A percentile compares a stretch with the other conserved stretches of the same genome.
Conservation (phyloP, 30 jellyfish, hydroid and myxozoan genomes). For the Pseudorhiza aurosa region DNA sequence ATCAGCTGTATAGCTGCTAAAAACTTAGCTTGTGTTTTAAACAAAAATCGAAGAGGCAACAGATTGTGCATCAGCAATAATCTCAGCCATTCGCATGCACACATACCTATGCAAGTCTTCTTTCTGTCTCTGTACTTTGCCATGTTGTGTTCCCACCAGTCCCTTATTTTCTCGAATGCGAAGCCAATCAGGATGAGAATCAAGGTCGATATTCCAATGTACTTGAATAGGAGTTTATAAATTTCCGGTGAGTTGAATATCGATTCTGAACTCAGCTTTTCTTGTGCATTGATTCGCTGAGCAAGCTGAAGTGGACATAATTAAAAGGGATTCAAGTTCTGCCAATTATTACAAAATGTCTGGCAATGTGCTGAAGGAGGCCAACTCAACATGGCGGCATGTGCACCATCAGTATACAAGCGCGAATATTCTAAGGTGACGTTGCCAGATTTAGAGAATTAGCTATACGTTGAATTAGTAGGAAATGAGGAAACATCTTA, state of each 20-base stretch:
- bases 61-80: too few relatives aligned
- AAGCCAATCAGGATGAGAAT: conserved; percentile 28
- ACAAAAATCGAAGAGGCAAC: too few relatives aligned
- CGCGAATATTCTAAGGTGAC: neutral
- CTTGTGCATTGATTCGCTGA: neutral
- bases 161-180: conserved; percentile 27
- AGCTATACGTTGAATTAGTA: too few relatives aligned
- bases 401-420: too few relatives aligned
- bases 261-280: neutral
- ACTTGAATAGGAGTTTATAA: conserved; percentile 29
- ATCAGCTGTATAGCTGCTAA: too few relatives aligned
- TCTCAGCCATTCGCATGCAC: too few relatives aligned
- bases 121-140: neutral
- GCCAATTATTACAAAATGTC: neutral
- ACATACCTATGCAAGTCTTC: conserved; percentile 12
- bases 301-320: neutral
- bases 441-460: too few relatives aligned
- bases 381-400: too few relatives aligned
- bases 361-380: neutral
- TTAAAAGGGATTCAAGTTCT: neutral
- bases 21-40: too few relatives aligned
- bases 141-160: neutral
- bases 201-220: conserved; percentile 35
- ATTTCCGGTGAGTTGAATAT: conserved; percentile 44
- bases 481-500: too few relatives aligned